Evolutionary conservation across 2,113 vertebrate species (phyloP), one percentile per base, ranked within the genome.

Genomic region (Puntigrus tetrazona): DNA sequence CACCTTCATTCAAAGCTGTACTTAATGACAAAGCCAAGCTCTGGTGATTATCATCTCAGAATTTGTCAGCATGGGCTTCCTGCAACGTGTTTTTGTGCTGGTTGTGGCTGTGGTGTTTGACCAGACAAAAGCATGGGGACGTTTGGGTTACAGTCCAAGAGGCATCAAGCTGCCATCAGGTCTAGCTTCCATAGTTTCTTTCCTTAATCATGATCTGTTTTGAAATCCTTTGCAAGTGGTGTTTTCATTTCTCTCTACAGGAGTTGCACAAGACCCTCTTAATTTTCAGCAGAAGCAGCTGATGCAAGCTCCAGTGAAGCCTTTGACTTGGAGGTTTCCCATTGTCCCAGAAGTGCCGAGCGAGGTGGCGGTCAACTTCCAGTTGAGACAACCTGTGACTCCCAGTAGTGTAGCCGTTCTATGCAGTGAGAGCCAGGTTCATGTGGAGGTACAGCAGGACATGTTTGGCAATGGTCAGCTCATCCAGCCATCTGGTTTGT

Each of bases 381-480:
- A 89, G 61, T 29, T 86, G 41, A 88, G 50, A 69, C 1, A 20
- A 6, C 91, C 90, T 0, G 20, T 65, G 0, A n/a, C 85, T 0
- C 67, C 80, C 3, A 8, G 85, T 13, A 88, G 84, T 1, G 18
- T 93, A 13, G 78, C 50, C 1, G 86, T 74, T 20, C 0, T 67
- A 13, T 93, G 92, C 18, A 36, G 89, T 4, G 86, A 86, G 47
- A 89, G n/a, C 25, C n/a, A 80, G 0, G 27, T 93, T 11, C 87
- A 78, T 10, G 89, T 93, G n/a, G 90, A 90, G 77, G 92, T 84
- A 36, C 89, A 91, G 65, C 87, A 13, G 29, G 92, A 93, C 36
- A 84, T 93, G 27, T 80, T 93, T 77, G 88, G 92, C 22, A 89
- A 75, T 3, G 91, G 92, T 0, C 81, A 79, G 13, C 84, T 82